A percentile compares a stretch with the other conserved stretches of the same genome.
phyloP scores from a whole-genome alignment of 2,113 vertebrate species.

The Cheilinus undulatus region DNA sequence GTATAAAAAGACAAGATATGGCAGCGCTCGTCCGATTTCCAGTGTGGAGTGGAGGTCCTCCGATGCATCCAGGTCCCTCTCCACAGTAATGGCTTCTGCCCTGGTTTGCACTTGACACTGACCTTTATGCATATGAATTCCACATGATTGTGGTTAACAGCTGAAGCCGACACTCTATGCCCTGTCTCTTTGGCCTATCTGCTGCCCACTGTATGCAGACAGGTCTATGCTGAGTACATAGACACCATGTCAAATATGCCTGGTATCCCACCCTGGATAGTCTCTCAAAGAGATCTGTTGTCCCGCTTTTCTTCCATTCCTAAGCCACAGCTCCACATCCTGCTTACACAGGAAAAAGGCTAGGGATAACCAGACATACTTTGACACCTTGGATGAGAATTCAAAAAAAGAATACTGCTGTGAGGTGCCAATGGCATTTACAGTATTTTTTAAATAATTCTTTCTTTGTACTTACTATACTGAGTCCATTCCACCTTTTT shows the following conservation, averaged over 20 bases:
- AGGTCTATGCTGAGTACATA: constrained; percentile 64
- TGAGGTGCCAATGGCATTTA: too few relatives aligned
- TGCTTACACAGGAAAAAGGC: constrained; percentile 18
- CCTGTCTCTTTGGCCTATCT: constrained; percentile 32
- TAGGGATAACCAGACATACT: constrained; percentile 43
- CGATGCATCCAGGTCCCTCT: too few relatives aligned
- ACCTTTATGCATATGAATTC: constrained; percentile 13
- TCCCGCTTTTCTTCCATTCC: constrained; percentile 40
- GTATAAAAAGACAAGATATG: too few relatives aligned
- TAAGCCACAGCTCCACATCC: constrained; percentile 43
- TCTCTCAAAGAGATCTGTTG: constrained; percentile 71
- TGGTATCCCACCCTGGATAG: constrained; percentile 49
- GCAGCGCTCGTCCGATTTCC: too few relatives aligned
- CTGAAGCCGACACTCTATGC: constrained; percentile 23
- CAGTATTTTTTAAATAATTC: too few relatives aligned
- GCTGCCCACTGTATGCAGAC: constrained; percentile 51
- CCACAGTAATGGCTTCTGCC: neutral
- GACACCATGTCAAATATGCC: constrained; percentile 73
- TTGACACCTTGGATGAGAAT: constrained; percentile 29
- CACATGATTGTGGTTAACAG: constrained; percentile 16
- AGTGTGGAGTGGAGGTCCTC: too few relatives aligned
- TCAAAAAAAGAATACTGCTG: constrained; percentile 23
- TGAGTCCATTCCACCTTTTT: neutral
- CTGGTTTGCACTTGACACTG: constrained; percentile 3
- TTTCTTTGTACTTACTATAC: too few relatives aligned